Percentiles rank a stretch among this genome's conserved stretches.
Conservation (phyloP, 1,140 invertebrate species). For the Drosophila insularis region DNA sequence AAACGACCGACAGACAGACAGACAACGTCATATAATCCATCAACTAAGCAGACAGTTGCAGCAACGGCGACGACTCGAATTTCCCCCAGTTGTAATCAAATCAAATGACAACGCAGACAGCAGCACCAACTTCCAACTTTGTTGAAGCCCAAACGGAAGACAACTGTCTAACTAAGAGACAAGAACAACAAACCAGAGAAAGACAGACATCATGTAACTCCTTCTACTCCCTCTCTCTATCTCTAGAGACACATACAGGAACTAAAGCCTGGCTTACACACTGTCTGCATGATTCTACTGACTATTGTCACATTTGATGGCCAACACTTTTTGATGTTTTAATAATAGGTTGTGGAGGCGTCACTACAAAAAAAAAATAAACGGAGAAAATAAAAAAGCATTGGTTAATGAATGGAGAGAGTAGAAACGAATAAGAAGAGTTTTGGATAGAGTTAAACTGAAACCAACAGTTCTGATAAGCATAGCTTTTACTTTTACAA, state of each 20-base stretch:
- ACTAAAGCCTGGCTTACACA: constrained; percentile 2
- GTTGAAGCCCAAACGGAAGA: constrained; percentile 38
- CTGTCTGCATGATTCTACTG: constrained; percentile 19
- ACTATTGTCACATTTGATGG: constrained; percentile 74
- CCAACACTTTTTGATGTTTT: constrained; percentile 77
- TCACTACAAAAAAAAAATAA: not conserved
- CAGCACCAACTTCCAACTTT: constrained; percentile 42
- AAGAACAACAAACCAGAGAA: constrained; percentile 10
- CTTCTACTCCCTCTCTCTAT: not conserved
- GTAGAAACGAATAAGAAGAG: not conserved
- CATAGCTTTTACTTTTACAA: not conserved
- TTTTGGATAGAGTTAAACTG: not conserved
- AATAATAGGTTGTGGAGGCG: constrained; percentile 49
- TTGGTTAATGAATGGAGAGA: constrained; percentile 31
- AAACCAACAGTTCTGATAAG: no score
- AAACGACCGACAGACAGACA: constrained; percentile 20
- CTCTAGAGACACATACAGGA: constrained; percentile 16
- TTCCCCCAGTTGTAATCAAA: constrained; percentile 68
- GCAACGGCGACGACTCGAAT: constrained; percentile 39
- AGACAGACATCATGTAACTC: constrained; percentile 30
- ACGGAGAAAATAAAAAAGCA: not conserved
- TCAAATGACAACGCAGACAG: constrained; percentile 71
- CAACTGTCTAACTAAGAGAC: constrained; percentile 34
- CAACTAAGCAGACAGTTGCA: constrained; percentile 68
- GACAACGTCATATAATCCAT: constrained; percentile 72